Evolutionary conservation across 1,140 invertebrate species (phyloP).

Genomic region (Babylonia areolata): DNA sequence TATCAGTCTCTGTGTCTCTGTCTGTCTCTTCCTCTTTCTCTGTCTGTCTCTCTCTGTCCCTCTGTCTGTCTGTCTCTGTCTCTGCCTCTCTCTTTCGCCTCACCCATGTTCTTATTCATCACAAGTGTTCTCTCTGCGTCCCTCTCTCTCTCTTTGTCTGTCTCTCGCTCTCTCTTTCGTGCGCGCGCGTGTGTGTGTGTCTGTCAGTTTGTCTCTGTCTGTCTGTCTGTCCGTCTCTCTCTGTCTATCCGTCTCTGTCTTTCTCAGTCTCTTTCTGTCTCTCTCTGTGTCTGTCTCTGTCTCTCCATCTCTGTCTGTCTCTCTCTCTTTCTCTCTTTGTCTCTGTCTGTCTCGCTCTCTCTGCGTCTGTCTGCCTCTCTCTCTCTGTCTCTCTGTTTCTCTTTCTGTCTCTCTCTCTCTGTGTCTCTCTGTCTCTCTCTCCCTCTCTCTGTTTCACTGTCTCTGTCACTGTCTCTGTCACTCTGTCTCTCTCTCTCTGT

Average conservation of each 20-base stretch:
- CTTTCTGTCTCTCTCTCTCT: not conserved
- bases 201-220: too few relatives aligned
- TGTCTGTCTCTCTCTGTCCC: conserved; percentile 24
- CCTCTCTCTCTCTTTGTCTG: not conserved
- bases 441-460: not conserved
- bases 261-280: too few relatives aligned
- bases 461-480: not conserved
- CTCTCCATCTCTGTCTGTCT: not conserved
- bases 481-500: too few relatives aligned
- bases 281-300: not conserved
- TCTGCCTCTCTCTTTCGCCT: not conserved
- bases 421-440: not conserved
- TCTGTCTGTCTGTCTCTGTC: conserved; percentile 16
- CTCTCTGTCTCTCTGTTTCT: not conserved
- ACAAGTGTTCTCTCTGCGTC: too few relatives aligned
- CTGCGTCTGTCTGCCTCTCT: not conserved
- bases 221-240: too few relatives aligned
- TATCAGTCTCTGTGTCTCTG: too few relatives aligned
- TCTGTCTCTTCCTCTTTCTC: not conserved
- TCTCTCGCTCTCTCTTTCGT: too few relatives aligned
- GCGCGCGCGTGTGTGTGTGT: too few relatives aligned
- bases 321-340: not conserved
- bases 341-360: not conserved
- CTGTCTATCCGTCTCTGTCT: too few relatives aligned
- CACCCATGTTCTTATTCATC: not conserved